Percentiles rank a stretch among this genome's conserved stretches.
These are phyloP conservation scores for Argyrosomus japonicus DNA, from an alignment of 2,113 vertebrate species.

Conservation along the genomic window DNA sequence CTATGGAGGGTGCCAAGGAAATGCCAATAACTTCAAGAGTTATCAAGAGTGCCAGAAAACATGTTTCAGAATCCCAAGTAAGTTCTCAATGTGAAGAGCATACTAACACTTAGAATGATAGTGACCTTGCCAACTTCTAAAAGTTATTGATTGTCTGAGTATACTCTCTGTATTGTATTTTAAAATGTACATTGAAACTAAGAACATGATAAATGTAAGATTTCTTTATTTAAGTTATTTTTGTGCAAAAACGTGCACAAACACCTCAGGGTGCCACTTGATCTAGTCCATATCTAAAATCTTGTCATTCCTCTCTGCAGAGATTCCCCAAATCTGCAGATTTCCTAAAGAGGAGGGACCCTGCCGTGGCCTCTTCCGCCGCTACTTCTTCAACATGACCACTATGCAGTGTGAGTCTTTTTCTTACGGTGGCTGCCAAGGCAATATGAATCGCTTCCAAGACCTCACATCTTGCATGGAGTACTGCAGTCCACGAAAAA, in stretches of 20 bases:
- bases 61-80: conserved; percentile 91
- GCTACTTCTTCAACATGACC: conserved; percentile 92
- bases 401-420: conserved; percentile 91
- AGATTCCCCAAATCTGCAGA: conserved; percentile 89
- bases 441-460: conserved; percentile 88
- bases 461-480: conserved; percentile 83
- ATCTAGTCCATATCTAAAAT: not conserved
- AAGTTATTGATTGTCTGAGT: not conserved
- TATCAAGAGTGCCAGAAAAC: conserved; percentile 85
- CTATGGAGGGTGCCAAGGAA: conserved; percentile 91
- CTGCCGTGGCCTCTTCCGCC: conserved; percentile 77
- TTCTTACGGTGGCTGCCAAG: conserved; percentile 83
- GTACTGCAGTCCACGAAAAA: conserved; percentile 87
- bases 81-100: conserved; percentile 63
- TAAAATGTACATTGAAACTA: not conserved
- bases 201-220: not conserved
- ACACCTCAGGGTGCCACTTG: not conserved
- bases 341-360: conserved; percentile 80
- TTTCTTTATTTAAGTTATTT: not conserved
- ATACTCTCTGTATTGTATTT: not conserved
- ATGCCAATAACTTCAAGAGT: conserved; percentile 90
- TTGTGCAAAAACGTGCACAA: not conserved
- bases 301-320: conserved; percentile 73
- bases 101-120: not conserved
- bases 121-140: not conserved